Base-by-base conservation (phyloP, 2,113 vertebrate genomes). In the Engystomops pustulosus region DNA sequence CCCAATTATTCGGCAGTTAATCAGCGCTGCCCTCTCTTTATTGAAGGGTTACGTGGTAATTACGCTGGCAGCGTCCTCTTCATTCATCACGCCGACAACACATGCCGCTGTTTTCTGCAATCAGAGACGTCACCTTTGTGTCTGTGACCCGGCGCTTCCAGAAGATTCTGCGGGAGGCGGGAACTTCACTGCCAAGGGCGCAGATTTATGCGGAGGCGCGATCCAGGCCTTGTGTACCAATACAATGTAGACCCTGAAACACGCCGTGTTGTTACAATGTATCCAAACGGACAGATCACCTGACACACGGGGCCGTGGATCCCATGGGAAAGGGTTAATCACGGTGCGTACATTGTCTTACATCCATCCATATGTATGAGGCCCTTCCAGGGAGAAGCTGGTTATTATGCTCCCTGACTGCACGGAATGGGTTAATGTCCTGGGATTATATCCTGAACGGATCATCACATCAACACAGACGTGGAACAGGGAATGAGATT, bases 21-120 rank as follows among this genome's bases (percentile, higher is more conserved):
- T 95, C 95, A 95, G 93, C 92, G 94, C 90, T 95, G 94, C 94
- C 93, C 94, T 94, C 94, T 92, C 92, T 95, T 95, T 95, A 95
- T 94, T 95, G 95, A 95, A 95, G 94, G 93, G 95, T 95, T 96
- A 95, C 94, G 95, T 92, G 94, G 92, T 95, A 95, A 96, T 95
- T 95, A 96, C 94, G 93, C 95, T 95, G 94, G 94, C 93, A 95
- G 93, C 93, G 95, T 94, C 92, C 93, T 95, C 95, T 96, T 94
- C 95, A 96, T 96, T 95, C 94, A 95, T 95, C 95, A 96, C 94
- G 94, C 91, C 93, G 89, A 93, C 91, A 95, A 93, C 94, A 95
- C 94, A 94, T 93, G 92, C 91, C 70, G 80, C 90, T 92, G 92
- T 92, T 93, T 93, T 90, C 91, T 75, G 89, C 92, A 93, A 92